A percentile compares a stretch with the other conserved stretches of the same genome.
These are phyloP conservation scores for Ranitomeya variabilis DNA, from an alignment of 2,113 vertebrate genomes.

Conservation along the genomic window DNA sequence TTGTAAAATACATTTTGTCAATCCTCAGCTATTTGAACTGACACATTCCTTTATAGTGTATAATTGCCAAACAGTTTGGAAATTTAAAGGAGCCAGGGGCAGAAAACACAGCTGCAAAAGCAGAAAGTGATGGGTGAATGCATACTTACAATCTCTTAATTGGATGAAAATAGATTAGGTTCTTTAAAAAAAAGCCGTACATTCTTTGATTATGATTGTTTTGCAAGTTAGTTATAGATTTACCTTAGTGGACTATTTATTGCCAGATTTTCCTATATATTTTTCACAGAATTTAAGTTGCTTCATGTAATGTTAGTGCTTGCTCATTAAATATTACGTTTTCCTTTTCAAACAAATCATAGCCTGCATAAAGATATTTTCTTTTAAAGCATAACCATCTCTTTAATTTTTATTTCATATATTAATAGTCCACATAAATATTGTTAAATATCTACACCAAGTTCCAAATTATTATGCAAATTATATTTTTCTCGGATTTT, in stretches of 20 bases:
- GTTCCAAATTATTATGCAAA: too few relatives aligned
- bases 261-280: neutral
- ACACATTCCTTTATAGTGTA: neutral
- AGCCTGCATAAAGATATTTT: neutral
- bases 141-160: neutral
- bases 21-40: neutral
- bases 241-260: neutral
- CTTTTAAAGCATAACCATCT: neutral
- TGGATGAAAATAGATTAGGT: neutral
- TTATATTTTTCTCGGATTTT: too few relatives aligned
- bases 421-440: too few relatives aligned
- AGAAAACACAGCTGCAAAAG: constrained; percentile 3
- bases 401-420: too few relatives aligned
- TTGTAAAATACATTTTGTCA: neutral
- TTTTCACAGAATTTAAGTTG: neutral
- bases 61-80: neutral
- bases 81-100: neutral
- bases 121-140: neutral
- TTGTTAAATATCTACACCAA: too few relatives aligned
- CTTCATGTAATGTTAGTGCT: neutral
- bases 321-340: neutral
- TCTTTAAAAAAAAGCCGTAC: neutral
- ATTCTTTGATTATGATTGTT: neutral
- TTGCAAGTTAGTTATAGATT: neutral
- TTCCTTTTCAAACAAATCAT: neutral